phyloP scores from a whole-genome alignment of 2,888 invertebrate genomes.

The Caenorhabditis wallacei region DNA sequence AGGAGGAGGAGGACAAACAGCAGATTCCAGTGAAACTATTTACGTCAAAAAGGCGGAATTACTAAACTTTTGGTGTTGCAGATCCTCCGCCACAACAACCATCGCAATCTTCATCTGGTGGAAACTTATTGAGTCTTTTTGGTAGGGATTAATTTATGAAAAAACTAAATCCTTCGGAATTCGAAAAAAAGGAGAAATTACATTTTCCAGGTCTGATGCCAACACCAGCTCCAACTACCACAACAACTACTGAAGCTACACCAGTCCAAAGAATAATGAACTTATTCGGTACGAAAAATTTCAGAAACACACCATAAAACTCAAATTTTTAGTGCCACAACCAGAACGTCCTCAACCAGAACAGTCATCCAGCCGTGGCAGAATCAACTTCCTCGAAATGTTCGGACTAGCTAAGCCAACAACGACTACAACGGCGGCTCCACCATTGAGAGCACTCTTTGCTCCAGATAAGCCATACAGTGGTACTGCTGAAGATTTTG shows the following conservation, averaged over 20 bases:
- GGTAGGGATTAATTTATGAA: neutral
- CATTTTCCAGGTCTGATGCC: constrained; percentile 26
- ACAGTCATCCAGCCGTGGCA: constrained; percentile 59
- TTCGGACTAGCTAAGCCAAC: constrained; percentile 65
- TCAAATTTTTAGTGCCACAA: constrained; percentile 52
- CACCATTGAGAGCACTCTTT: constrained; percentile 68
- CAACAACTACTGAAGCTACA: constrained; percentile 57
- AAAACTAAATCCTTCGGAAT: neutral
- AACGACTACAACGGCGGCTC: constrained; percentile 68
- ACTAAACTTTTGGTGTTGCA: constrained; percentile 22
- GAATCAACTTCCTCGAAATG: constrained; percentile 62
- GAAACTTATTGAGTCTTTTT: constrained; percentile 50
- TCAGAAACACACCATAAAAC: neutral
- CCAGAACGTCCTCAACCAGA: constrained; percentile 50
- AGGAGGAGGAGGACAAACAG: constrained; percentile 49
- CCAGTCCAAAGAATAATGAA: constrained; percentile 67
- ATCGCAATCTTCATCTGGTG: constrained; percentile 34
- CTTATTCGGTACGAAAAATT: constrained; percentile 63
- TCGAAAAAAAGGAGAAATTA: neutral
- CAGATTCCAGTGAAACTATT: constrained; percentile 48
- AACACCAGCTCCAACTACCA: constrained; percentile 56
- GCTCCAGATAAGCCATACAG: constrained; percentile 61
- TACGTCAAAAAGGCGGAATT: constrained; percentile 26
- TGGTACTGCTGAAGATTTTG: constrained; percentile 64
- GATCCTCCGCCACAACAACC: constrained; percentile 42